Evolutionary conservation across 2,797 vertebrate genomes (phyloP).

Genomic region (Onychomys arenicola): DNA sequence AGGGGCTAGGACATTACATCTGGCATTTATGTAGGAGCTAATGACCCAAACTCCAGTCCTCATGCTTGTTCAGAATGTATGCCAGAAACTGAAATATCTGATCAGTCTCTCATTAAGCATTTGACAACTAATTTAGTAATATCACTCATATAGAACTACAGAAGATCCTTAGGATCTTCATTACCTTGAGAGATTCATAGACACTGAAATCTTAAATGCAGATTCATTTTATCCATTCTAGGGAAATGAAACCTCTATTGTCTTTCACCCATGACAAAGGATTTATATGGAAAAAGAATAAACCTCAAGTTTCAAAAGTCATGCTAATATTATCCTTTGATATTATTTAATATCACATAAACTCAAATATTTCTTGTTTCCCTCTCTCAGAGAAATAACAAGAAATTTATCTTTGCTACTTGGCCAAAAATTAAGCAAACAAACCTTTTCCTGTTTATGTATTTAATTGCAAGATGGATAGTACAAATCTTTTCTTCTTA

Average conservation of each 20-base stretch:
- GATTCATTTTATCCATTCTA: background rate
- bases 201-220: background rate
- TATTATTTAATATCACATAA: background rate
- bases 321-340: background rate
- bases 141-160: background rate
- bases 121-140: background rate
- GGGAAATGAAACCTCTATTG: background rate
- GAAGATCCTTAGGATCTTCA: background rate
- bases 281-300: background rate
- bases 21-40: background rate
- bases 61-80: background rate
- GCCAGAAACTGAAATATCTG: too few species aligned
- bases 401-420: background rate
- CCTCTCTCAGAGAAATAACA: background rate
- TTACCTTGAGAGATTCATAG: conserved; percentile 20
- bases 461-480: conserved; percentile 32
- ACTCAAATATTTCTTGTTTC: conserved; percentile 53
- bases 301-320: background rate
- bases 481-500: background rate
- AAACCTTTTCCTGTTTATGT: background rate
- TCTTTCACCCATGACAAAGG: background rate
- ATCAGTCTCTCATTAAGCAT: background rate
- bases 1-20: background rate
- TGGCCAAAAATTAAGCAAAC: background rate
- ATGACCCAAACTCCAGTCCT: background rate